phyloP scores from a whole-genome alignment of 2,888 invertebrate species.

The Scrobipalpa atriplicella region DNA sequence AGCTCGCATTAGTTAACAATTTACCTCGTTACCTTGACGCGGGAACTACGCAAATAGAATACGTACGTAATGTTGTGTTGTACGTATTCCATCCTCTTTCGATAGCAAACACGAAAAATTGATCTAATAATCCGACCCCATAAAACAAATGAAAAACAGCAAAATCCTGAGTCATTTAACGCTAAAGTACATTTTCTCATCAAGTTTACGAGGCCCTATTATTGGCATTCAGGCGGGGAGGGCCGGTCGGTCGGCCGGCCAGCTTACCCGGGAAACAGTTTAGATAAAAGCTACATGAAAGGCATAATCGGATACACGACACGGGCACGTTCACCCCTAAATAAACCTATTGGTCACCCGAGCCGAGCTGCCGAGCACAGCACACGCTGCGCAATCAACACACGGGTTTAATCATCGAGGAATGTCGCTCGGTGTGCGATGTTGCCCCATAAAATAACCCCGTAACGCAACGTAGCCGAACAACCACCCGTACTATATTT shows the following conservation, averaged over 20 bases:
- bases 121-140: background rate
- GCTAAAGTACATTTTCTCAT: constrained; percentile 25
- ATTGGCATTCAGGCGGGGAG: constrained; percentile 23
- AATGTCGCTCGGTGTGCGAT: constrained; percentile 33
- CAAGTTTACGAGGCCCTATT: constrained; percentile 25
- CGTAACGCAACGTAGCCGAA: background rate
- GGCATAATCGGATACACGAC: constrained; percentile 24
- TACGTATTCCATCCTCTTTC: background rate
- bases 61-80: background rate
- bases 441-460: constrained; percentile 6
- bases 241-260: constrained; percentile 11
- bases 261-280: constrained; percentile 23
- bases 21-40: background rate
- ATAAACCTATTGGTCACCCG: constrained; percentile 55
- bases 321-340: constrained; percentile 37
- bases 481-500: background rate
- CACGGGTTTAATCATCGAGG: constrained; percentile 69
- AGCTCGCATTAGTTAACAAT: background rate
- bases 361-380: constrained; percentile 43
- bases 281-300: constrained; percentile 25
- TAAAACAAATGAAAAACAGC: constrained; percentile 14
- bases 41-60: background rate
- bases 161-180: constrained; percentile 25
- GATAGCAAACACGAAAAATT: background rate
- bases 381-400: constrained; percentile 71